Evolutionary conservation across 1,140 invertebrate species (phyloP), one percentile per base, ranked within the genome.

Genomic region (Drosophila bipectinata): DNA sequence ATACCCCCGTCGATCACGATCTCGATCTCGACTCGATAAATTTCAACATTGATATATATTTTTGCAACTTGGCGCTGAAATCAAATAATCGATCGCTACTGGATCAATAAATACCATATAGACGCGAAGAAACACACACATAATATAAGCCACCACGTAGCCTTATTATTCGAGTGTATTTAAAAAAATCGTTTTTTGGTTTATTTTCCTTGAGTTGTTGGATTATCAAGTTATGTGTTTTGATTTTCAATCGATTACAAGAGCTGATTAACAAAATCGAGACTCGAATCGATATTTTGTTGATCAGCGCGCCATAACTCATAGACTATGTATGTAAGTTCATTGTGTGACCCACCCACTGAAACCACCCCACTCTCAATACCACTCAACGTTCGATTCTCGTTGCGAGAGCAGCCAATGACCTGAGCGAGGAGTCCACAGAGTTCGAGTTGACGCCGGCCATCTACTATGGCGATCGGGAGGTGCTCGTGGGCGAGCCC

Each of bases 51-150:
- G 54, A 78, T 59, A 49, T 73, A 62, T 68, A 45, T 49, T 30
- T 80, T 77, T 79, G 69, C 71, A 91, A 91, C 90, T 91, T 91
- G 84, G 84, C 75, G 79, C 90, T 91, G 90, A 91, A 91, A 91
- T 90, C 79, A 87, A 90, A 89, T 87, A 84, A 82, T 73, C 61
- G 53, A 57, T 69, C 37, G 52, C 64, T 78, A 72, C 54, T 78
- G 64, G 49, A 76, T 72, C 51, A 67, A 53, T 28, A 59, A 76
- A 67, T 59, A 74, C 45, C 72, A 49, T 51, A 61, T 51, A 64
- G 76, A 72, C 55, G 62, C 30, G 26, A 73, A 62, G 12, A 37
- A 82, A 63, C 21, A 82, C 44, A 71, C 74, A 85, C 34, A 72
- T 73, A 75, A 56, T 64, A 69, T 76, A 71, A 56, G 67, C 30